Conservation (phyloP, 2,113 vertebrate species). For the Morone saxatilis region DNA sequence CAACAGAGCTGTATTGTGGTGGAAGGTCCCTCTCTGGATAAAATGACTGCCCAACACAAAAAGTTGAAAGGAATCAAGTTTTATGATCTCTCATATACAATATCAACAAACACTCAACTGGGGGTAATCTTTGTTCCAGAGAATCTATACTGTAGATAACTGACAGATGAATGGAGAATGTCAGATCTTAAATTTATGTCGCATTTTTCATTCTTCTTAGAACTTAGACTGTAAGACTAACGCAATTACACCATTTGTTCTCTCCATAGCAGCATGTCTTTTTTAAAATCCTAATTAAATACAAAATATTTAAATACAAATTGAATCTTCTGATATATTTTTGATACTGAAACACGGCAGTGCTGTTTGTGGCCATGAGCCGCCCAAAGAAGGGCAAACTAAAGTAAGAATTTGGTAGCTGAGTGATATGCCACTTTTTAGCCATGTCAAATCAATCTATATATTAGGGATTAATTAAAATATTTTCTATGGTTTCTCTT, state of each 20-base stretch:
- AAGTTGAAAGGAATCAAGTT: slow-evolving; percentile 2
- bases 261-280: slow-evolving; percentile 31
- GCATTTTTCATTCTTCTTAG: slow-evolving; percentile 18
- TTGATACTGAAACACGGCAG: slow-evolving; percentile 39
- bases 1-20: slow-evolving; percentile 36
- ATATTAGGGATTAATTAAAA: slow-evolving; percentile 72
- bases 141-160: slow-evolving; percentile 30
- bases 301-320: not conserved
- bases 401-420: slow-evolving; percentile 15
- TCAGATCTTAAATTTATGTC: slow-evolving; percentile 20
- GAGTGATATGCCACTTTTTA: slow-evolving; percentile 24
- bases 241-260: slow-evolving; percentile 13
- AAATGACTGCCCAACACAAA: slow-evolving; percentile 27
- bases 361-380: not conserved
- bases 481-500: slow-evolving; percentile 55
- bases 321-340: slow-evolving; percentile 1
- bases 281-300: not conserved
- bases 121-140: slow-evolving; percentile 19
- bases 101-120: slow-evolving; percentile 24
- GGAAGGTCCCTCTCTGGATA: slow-evolving; percentile 39
- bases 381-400: not conserved
- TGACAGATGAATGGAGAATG: slow-evolving; percentile 35
- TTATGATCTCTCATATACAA: slow-evolving; percentile 44
- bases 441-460: slow-evolving; percentile 56
- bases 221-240: not conserved